Evolutionary conservation across 2,888 invertebrate species (phyloP).

Genomic region (Heteromyza rotundicornis): DNA sequence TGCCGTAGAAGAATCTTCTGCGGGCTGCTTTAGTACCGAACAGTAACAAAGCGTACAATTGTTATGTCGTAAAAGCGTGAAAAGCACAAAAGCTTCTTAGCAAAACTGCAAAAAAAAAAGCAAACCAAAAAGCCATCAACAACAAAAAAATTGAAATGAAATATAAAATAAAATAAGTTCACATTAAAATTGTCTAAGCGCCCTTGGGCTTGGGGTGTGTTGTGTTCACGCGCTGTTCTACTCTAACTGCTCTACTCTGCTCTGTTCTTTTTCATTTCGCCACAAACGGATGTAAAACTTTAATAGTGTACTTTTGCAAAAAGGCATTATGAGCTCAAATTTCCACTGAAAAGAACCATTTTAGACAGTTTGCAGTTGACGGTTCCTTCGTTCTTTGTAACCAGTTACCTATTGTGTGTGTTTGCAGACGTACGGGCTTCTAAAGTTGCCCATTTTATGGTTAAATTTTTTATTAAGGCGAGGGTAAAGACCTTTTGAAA

Average conservation of each 20-base stretch:
- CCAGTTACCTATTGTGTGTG: background rate
- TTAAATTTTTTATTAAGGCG: background rate
- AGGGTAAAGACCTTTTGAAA: too few relatives aligned
- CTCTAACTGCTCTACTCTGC: background rate
- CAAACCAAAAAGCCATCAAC: too few relatives aligned
- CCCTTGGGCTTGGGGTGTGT: background rate
- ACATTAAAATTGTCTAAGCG: conserved; percentile 8
- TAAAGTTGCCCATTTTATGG: conserved; percentile 15
- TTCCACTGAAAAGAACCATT: conserved; percentile 1
- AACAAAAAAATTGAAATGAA: conserved; percentile 26
- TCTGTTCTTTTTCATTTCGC: background rate
- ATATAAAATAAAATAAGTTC: background rate
- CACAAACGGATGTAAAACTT: conserved; percentile 1
- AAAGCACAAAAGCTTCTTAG: conserved; percentile 16
- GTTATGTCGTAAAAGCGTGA: conserved; percentile 53
- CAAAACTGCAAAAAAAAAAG: background rate
- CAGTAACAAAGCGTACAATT: conserved; percentile 39
- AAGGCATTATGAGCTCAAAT: conserved; percentile 14
- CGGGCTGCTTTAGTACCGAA: too few relatives aligned
- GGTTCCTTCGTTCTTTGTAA: background rate
- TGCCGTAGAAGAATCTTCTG: background rate
- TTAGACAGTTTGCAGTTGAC: too few relatives aligned
- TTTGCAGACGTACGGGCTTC: background rate
- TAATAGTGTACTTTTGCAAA: conserved; percentile 3
- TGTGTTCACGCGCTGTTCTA: background rate